Evolutionary conservation across 1,140 invertebrate genomes (phyloP).

Genomic region (Papilio polytes): DNA sequence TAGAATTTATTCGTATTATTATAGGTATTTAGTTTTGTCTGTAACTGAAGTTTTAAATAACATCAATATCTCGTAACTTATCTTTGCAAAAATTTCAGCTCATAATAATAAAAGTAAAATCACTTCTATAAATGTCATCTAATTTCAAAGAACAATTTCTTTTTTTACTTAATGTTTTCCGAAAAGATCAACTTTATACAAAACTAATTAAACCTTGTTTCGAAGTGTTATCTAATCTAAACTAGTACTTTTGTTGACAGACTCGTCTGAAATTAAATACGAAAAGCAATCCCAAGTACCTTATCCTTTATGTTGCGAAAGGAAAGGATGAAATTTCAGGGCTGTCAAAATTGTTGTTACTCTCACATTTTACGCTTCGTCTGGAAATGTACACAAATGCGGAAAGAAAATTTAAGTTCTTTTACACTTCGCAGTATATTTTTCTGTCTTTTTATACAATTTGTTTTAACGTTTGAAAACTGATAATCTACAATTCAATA

Average conservation of each 20-base stretch:
- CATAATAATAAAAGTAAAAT: too few relatives aligned
- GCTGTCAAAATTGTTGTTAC: conserved; percentile 9
- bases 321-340: conserved; percentile 6
- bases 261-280: background rate
- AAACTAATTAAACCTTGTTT: background rate
- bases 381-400: background rate
- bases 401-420: background rate
- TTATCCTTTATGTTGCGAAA: background rate
- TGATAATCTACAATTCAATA: too few relatives aligned
- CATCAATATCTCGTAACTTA: too few relatives aligned
- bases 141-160: too few relatives aligned
- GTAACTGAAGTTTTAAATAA: too few relatives aligned
- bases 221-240: background rate
- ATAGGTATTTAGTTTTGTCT: too few relatives aligned
- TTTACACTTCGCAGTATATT: background rate
- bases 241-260: background rate
- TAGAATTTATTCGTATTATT: too few relatives aligned
- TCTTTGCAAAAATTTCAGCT: too few relatives aligned
- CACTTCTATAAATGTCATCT: too few relatives aligned
- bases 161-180: background rate
- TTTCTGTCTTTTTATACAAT: background rate
- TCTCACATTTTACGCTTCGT: background rate
- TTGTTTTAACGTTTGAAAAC: too few relatives aligned
- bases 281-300: conserved; percentile 15
- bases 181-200: background rate